These are phyloP conservation scores for Porites divaricata DNA, from an alignment of 92 coral and sea anemone genomes.

Conservation along the genomic window DNA sequence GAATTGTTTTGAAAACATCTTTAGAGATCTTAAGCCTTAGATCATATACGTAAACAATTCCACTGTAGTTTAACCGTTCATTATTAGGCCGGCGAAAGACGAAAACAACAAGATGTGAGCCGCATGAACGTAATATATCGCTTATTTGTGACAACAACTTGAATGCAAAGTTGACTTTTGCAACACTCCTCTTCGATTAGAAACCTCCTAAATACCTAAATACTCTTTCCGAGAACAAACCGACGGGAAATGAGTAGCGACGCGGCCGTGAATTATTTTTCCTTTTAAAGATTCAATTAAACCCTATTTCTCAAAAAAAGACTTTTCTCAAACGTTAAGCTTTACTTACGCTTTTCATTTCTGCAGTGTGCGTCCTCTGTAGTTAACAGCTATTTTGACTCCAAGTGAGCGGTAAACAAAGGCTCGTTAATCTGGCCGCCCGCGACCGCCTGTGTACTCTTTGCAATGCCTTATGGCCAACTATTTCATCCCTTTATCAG, in stretches of 20 bases:
- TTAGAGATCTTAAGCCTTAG: conserved; percentile 11
- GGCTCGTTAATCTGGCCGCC: conserved; percentile 16
- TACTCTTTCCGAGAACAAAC: background rate
- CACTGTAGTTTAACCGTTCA: background rate
- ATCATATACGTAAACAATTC: background rate
- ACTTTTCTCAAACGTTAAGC: background rate
- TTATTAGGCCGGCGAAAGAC: background rate
- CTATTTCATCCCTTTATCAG: conserved; percentile 55
- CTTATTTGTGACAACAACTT: background rate
- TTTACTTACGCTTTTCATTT: conserved; percentile 23
- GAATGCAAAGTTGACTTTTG: background rate
- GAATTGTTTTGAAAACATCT: background rate
- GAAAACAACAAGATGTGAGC: background rate
- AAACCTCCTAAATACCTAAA: background rate
- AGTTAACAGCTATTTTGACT: conserved; percentile 38
- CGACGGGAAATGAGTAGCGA: background rate
- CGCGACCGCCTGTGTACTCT: conserved; percentile 10
- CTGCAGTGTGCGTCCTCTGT: background rate
- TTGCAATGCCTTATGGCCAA: conserved; percentile 46
- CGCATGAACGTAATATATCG: background rate
- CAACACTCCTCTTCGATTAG: background rate
- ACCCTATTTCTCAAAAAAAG: background rate
- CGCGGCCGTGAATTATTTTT: background rate
- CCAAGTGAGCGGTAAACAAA: conserved; percentile 44
- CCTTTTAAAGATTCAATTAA: background rate